A percentile compares a stretch with the other conserved stretches of the same genome.
Evolutionary conservation across 2,888 invertebrate species (phyloP).

Genomic region (Conomelus anceps): DNA sequence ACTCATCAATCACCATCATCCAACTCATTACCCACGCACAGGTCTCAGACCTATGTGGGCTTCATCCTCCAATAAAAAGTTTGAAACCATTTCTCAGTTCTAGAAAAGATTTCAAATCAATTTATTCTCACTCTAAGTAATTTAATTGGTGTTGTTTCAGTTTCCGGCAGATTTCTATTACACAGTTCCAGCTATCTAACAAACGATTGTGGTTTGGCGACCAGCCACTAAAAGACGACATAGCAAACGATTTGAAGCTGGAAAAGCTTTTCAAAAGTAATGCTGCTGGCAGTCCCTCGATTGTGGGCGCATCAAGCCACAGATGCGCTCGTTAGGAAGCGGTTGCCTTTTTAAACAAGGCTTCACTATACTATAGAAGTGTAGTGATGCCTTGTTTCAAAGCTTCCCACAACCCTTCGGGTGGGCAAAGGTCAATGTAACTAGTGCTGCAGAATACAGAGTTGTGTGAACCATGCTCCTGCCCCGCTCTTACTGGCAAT

Average conservation of each 20-base stretch:
- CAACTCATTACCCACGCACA: no score
- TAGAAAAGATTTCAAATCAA: not conserved
- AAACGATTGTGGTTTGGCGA: no score
- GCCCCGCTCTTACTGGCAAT: not conserved
- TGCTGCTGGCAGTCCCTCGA: no score
- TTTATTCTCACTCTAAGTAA: not conserved
- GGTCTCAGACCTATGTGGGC: no score
- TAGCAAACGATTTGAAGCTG: not conserved
- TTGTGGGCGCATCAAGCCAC: not conserved
- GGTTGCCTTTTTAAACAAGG: not conserved
- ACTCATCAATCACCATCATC: no score
- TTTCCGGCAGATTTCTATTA: not conserved
- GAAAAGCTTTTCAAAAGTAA: not conserved
- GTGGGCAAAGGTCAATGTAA: not conserved
- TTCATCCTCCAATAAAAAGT: no score
- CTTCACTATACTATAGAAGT: not conserved
- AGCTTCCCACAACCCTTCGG: not conserved
- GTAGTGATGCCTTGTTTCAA: not conserved
- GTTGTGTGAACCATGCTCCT: not conserved
- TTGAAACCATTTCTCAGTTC: no score
- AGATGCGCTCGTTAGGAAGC: not conserved
- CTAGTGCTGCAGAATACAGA: not conserved
- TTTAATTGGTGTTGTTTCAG: not conserved
- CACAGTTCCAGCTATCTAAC: no score
- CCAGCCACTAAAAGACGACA: not conserved